Conservation (phyloP, 30 jellyfish, hydroid and myxozoan genomes). For the Pelagia noctiluca region DNA sequence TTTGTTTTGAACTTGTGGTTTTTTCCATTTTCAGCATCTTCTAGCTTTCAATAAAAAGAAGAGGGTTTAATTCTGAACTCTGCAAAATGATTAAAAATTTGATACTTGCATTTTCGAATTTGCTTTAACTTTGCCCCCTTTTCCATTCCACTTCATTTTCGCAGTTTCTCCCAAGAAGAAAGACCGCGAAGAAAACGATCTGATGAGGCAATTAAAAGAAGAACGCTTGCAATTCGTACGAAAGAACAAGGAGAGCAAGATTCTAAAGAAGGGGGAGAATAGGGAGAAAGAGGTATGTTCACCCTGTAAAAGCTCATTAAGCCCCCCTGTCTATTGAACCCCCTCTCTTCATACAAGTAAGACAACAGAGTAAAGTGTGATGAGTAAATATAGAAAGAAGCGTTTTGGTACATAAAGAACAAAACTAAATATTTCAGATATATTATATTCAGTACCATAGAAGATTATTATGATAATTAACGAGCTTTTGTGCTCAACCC, state of each 20-base stretch:
- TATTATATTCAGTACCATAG: too few species aligned
- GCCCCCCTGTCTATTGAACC: constrained; percentile 9
- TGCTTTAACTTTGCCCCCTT: background rate
- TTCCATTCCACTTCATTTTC: background rate
- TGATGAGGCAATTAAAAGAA: constrained; percentile 70
- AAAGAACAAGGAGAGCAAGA: constrained; percentile 65
- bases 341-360: background rate
- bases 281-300: constrained; percentile 76
- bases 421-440: too few species aligned
- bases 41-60: too few species aligned
- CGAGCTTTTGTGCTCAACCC: too few species aligned
- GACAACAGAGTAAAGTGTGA: too few species aligned
- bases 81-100: background rate
- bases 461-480: background rate
- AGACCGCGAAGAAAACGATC: constrained; percentile 66
- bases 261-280: constrained; percentile 70
- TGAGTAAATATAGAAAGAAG: too few species aligned
- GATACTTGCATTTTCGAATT: background rate
- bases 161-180: background rate
- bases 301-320: background rate
- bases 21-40: too few species aligned
- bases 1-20: too few species aligned
- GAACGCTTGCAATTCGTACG: constrained; percentile 65
- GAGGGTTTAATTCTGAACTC: background rate
- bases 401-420: too few species aligned